These are phyloP conservation scores for Xestia rhomboidea DNA, from an alignment of 2,888 invertebrate genomes.

Conservation along the genomic window DNA sequence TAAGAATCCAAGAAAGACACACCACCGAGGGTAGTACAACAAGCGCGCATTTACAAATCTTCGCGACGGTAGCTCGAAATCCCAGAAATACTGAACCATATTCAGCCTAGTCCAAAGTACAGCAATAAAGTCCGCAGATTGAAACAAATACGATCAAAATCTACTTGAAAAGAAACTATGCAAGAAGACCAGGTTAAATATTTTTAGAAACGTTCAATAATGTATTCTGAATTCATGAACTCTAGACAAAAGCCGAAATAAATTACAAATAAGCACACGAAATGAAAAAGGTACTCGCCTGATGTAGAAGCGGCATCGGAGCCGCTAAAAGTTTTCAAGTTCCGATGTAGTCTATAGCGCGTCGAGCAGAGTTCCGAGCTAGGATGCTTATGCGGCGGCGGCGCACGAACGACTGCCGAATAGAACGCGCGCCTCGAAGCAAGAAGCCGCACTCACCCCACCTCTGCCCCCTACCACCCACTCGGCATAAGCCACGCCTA, in stretches of 20 bases:
- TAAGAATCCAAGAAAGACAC: background rate
- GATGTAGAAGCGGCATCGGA: constrained; percentile 85
- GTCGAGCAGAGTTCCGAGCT: constrained; percentile 73
- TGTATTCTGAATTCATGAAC: background rate
- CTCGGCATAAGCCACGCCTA: constrained; percentile 67
- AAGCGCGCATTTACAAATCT: background rate
- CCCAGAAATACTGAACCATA: background rate
- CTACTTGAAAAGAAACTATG: background rate
- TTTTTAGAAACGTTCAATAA: constrained; percentile 41
- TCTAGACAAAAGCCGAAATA: background rate
- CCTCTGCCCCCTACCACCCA: constrained; percentile 69
- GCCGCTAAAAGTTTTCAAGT: constrained; percentile 79
- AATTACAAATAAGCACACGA: no score
- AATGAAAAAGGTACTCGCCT: constrained; percentile 74
- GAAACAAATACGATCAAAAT: background rate
- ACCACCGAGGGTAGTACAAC: constrained; percentile 22
- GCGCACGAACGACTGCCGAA: constrained; percentile 80
- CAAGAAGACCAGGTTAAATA: constrained; percentile 10
- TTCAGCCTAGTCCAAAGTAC: background rate
- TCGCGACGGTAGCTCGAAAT: background rate
- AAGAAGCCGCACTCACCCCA: constrained; percentile 79
- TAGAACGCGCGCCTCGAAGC: constrained; percentile 72
- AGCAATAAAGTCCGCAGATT: background rate
- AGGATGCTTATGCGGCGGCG: constrained; percentile 76
- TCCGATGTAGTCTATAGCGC: constrained; percentile 67